Evolutionary conservation across 2,797 vertebrate species (phyloP).

Genomic region (Echiichthys vipera): DNA sequence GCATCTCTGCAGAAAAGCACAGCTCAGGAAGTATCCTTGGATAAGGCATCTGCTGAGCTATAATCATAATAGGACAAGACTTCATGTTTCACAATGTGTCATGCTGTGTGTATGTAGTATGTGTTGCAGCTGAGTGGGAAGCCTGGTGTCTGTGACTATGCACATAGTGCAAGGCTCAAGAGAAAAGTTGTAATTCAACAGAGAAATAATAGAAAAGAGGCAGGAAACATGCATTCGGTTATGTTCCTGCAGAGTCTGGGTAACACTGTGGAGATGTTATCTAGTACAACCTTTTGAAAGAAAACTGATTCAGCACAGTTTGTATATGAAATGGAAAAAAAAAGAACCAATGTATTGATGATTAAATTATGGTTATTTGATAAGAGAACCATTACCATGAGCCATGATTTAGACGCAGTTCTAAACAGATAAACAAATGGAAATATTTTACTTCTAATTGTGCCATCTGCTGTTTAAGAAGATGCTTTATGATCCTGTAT

Average conservation of each 20-base stretch:
- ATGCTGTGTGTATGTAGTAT: background rate
- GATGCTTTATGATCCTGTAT: slow-evolving; percentile 49
- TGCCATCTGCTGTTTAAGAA: slow-evolving; percentile 58
- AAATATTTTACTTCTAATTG: slow-evolving; percentile 59
- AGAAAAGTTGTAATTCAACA: slow-evolving; percentile 49
- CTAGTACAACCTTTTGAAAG: background rate
- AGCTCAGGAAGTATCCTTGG: slow-evolving; percentile 32
- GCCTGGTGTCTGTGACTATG: slow-evolving; percentile 20
- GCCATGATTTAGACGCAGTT: slow-evolving; percentile 19
- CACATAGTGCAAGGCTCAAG: slow-evolving; percentile 32
- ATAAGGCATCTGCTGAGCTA: slow-evolving; percentile 50
- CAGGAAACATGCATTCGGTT: background rate
- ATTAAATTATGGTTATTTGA: slow-evolving; percentile 23
- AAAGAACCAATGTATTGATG: background rate
- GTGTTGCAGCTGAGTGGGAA: slow-evolving; percentile 10
- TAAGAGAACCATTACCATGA: slow-evolving; percentile 4
- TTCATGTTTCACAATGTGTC: slow-evolving; percentile 47
- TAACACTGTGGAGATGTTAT: background rate
- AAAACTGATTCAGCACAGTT: background rate
- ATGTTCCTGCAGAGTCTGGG: background rate
- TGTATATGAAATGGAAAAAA: background rate
- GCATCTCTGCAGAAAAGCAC: slow-evolving; percentile 4
- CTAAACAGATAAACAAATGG: slow-evolving; percentile 30
- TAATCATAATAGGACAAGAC: slow-evolving; percentile 54
- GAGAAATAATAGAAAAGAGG: slow-evolving; percentile 22